Conservation (phyloP, 2,888 invertebrate species). For the Sepiola atlantica region DNA sequence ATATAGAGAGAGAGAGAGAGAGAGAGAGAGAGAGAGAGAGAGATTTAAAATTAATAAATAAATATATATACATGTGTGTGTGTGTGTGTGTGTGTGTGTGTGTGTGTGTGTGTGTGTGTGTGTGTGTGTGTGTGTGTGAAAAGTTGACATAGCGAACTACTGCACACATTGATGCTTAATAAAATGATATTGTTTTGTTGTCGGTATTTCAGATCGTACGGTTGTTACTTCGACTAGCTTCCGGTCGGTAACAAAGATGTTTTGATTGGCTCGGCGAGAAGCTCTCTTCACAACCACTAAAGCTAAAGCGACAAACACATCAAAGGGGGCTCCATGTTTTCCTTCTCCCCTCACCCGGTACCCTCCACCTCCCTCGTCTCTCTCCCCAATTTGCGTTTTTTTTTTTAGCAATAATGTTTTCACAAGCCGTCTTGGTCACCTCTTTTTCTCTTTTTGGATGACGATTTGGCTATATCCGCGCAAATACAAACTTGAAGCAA, state of each 20-base stretch:
- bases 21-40: too few relatives aligned
- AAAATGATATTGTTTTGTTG: background rate
- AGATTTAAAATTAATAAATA: too few relatives aligned
- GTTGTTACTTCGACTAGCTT: background rate
- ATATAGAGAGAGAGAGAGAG: too few relatives aligned
- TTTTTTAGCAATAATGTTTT: background rate
- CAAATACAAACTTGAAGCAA: slow-evolving; percentile 9
- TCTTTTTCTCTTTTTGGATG: background rate
- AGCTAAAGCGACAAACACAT: background rate
- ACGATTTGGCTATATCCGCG: background rate
- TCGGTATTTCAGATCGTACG: background rate
- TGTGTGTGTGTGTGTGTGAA: background rate
- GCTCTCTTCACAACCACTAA: background rate
- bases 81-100: background rate
- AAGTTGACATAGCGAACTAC: background rate
- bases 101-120: background rate
- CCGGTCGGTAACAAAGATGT: background rate
- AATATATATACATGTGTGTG: background rate
- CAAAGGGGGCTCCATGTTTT: background rate
- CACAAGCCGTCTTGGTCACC: background rate
- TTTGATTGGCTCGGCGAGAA: background rate
- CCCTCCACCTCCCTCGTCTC: background rate
- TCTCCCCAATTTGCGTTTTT: too few relatives aligned
- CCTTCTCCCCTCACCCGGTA: background rate
- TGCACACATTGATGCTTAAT: background rate